These are phyloP conservation scores for Bothrops jararaca DNA, from an alignment of 2,113 vertebrate species.

Conservation along the genomic window DNA sequence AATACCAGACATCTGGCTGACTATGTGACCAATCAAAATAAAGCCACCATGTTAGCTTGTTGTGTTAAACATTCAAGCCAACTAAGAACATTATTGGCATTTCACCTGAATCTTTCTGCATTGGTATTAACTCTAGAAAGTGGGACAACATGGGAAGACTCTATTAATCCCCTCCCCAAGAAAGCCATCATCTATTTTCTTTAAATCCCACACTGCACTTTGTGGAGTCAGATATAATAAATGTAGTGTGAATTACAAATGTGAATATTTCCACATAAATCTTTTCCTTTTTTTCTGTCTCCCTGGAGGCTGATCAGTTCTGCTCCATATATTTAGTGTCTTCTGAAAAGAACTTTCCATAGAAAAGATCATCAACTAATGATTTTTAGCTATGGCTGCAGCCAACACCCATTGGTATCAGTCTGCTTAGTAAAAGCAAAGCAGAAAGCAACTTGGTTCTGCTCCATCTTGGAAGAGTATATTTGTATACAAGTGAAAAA, in stretches of 20 bases:
- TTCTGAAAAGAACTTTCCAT: conserved; percentile 11
- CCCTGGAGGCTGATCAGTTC: conserved; percentile 38
- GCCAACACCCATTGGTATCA: neutral
- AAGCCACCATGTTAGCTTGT: neutral
- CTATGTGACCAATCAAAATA: neutral
- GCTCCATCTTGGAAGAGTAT: neutral
- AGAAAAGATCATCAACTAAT: conserved; percentile 19
- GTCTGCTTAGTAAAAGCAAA: conserved; percentile 2
- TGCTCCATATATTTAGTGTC: conserved; percentile 23
- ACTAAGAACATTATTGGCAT: neutral
- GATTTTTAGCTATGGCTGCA: conserved; percentile 7
- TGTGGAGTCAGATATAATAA: conserved; percentile 32
- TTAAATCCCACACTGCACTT: neutral
- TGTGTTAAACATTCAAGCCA: neutral
- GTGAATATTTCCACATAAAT: conserved; percentile 42
- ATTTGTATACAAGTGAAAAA: neutral
- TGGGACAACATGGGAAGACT: neutral
- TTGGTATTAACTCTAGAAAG: neutral
- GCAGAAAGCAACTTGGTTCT: neutral
- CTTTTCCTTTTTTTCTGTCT: conserved; percentile 44
- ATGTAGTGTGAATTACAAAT: conserved; percentile 38
- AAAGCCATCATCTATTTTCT: conserved; percentile 1
- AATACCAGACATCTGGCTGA: neutral
- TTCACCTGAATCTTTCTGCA: neutral
- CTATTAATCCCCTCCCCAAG: neutral